A percentile compares a stretch with the other conserved stretches of the same genome.
phyloP scores from a whole-genome alignment of 2,888 invertebrate species.

The Disparrhopalites patrizii region DNA sequence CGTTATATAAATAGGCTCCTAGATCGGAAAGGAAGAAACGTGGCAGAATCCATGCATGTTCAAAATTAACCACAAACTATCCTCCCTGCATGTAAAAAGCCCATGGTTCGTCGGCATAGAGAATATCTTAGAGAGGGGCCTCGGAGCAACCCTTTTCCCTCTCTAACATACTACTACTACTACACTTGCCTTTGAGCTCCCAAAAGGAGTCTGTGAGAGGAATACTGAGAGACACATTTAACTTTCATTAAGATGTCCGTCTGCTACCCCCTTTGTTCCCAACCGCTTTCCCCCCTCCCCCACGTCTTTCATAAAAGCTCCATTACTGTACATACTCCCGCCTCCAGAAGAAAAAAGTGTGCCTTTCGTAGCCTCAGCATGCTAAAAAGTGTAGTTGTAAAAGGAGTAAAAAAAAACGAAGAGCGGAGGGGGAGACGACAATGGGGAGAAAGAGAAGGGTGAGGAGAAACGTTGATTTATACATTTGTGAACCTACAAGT shows the following conservation, averaged over 20 bases:
- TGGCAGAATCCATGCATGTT: no score
- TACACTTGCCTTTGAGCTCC: neutral
- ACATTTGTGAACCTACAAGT: neutral
- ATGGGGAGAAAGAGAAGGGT: no score
- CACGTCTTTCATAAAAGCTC: neutral
- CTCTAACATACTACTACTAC: neutral
- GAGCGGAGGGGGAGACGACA: no score
- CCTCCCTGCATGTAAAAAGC: neutral
- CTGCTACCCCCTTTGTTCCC: neutral
- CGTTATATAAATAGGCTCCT: no score
- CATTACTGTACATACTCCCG: no score
- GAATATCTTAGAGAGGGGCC: no score
- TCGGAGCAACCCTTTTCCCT: no score
- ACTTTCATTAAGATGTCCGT: constrained; percentile 5
- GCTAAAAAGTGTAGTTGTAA: neutral
- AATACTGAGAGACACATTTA: neutral
- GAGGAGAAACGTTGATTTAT: constrained; percentile 2
- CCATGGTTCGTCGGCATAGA: no score
- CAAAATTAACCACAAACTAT: constrained; percentile 1
- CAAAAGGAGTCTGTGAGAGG: neutral
- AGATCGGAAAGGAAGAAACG: no score
- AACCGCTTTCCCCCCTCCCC: no score
- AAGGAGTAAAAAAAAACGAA: neutral
- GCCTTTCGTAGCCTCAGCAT: neutral
- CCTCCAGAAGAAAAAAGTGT: neutral